phyloP scores from a whole-genome alignment of 2,797 vertebrate genomes.

The Pygocentrus nattereri region DNA sequence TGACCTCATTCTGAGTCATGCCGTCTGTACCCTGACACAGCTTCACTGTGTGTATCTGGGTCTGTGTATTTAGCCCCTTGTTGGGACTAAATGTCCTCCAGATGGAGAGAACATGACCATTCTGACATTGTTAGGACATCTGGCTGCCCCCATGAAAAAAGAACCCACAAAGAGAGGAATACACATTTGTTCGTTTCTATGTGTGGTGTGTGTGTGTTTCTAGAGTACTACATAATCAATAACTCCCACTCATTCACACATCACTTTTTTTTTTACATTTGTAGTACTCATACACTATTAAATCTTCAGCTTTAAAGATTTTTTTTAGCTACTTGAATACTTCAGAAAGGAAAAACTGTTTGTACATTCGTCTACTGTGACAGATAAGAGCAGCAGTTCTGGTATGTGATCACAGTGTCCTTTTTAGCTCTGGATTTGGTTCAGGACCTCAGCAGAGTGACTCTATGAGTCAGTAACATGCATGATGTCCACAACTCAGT shows the following conservation, averaged over 20 bases:
- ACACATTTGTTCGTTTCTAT: background rate
- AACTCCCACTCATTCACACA: background rate
- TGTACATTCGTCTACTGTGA: background rate
- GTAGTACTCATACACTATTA: background rate
- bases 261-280: background rate
- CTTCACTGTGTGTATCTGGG: slow-evolving; percentile 37
- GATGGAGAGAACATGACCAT: background rate
- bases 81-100: background rate
- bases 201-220: background rate
- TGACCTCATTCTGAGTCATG: slow-evolving; percentile 78
- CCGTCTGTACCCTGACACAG: slow-evolving; percentile 64
- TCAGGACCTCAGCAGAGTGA: slow-evolving; percentile 1
- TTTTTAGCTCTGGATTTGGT: background rate
- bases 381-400: background rate
- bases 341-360: background rate
- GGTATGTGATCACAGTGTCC: slow-evolving; percentile 7
- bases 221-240: background rate
- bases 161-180: background rate
- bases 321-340: background rate
- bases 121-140: background rate
- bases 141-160: background rate
- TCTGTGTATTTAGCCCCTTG: background rate
- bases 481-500: background rate
- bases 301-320: background rate
- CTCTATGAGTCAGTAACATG: background rate